Evolutionary conservation across 2,888 invertebrate species (phyloP), one percentile per base, ranked within the genome.

Genomic region (Aleiodes testaceus): DNA sequence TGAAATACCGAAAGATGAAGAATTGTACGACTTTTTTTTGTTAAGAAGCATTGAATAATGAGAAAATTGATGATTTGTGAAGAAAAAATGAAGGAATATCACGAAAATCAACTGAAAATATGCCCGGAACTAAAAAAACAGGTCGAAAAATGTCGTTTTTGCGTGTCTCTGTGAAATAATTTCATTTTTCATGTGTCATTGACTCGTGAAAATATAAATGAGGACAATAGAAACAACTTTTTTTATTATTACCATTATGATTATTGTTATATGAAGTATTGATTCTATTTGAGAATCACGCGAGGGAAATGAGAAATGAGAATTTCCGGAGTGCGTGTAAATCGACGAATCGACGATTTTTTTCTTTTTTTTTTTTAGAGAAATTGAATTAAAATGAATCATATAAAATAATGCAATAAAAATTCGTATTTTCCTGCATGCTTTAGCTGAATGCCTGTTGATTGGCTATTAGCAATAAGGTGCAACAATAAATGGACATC

Each of bases 381-480:
- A 26, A 55, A 44, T n/a, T 45, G 44, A 61, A 44, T 44, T 18
- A 65, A 69, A 59, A 67, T 47, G 68, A 52, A 64, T 67, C 65
- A 68, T 45, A 44, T 47, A 18, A 64, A 44, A 55, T 49, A 44
- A 53, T 42, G 50, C 73, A 70, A 53, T 73, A 47, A 73, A n/a
- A 69, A 76, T 74, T 74, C 75, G 75, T 77, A 79, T 78, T 61
- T 80, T 79, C 79, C 78, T 83, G 82, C 84, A 82, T 84, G 83
- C 79, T 84, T 84, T 26, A 83, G 80, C 74, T 78, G 74, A 80
- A 74, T 72, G 73, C 77, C 77, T 42, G 44, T 16, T 78, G 76
- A 78, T 77, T 75, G 79, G 76, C 77, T 73, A 74, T 73, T 75
- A 78, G 75, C 71, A 49, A 45, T 64, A 36, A 71, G 36, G 63